A percentile compares a stretch with the other conserved stretches of the same genome.
phyloP scores from a whole-genome alignment of 35 echinoderm and acorn worm genomes.

The Chiridota heheva region DNA sequence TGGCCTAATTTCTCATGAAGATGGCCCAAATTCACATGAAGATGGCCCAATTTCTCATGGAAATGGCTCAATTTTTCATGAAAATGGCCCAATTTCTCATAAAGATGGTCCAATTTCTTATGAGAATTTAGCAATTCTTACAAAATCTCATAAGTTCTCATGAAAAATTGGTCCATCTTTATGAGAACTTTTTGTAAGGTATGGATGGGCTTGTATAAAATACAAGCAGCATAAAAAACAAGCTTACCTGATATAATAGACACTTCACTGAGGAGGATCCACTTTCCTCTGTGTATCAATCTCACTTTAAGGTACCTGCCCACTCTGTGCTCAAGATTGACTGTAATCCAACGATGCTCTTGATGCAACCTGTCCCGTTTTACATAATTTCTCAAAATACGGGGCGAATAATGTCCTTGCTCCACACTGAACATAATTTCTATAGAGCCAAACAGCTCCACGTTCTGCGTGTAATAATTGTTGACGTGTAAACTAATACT shows the following conservation, averaged over 20 bases:
- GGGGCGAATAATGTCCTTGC: conserved; percentile 53
- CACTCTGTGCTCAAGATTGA: conserved; percentile 77
- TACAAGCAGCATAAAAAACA: too few species aligned
- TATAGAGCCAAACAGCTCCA: conserved; percentile 54
- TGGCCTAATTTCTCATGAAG: too few species aligned
- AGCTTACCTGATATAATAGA: conserved; percentile 89
- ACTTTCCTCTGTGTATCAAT: conserved; percentile 59
- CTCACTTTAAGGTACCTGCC: conserved; percentile 68
- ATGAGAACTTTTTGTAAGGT: too few species aligned
- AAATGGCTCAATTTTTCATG: too few species aligned
- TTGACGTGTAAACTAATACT: conserved; percentile 65
- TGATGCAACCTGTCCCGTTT: conserved; percentile 58
- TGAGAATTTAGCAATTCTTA: too few species aligned
- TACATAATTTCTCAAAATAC: conserved; percentile 22
- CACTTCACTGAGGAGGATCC: conserved; percentile 88
- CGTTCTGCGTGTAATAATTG: conserved; percentile 76
- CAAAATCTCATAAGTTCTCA: too few species aligned
- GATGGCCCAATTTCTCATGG: too few species aligned
- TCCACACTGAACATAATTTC: conserved; percentile 66
- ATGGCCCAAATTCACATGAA: too few species aligned
- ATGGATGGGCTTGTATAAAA: too few species aligned
- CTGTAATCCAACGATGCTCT: conserved; percentile 72
- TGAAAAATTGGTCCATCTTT: too few species aligned
- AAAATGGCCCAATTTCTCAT: too few species aligned
- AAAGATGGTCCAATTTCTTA: too few species aligned